phyloP scores from a whole-genome alignment of 2,113 vertebrate genomes.

The Halcyon senegalensis region DNA sequence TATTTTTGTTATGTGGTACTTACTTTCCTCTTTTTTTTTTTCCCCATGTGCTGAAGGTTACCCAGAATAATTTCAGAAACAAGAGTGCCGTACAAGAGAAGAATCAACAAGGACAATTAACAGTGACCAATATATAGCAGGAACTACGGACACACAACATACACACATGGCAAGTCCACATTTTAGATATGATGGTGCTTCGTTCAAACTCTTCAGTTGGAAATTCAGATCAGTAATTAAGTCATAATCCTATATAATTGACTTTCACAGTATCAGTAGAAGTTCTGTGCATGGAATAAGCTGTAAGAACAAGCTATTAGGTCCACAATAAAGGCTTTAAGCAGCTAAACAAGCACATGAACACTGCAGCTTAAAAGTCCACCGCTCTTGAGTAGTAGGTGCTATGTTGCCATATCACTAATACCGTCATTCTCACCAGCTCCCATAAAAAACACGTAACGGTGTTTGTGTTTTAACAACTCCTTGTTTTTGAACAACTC shows the following conservation, averaged over 20 bases:
- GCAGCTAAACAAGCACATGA: background rate
- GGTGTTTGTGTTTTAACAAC: background rate
- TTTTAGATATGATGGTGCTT: background rate
- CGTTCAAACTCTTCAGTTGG: background rate
- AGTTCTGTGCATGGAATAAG: background rate
- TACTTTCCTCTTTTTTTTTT: background rate
- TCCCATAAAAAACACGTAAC: background rate
- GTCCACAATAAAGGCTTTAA: background rate
- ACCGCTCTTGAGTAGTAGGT: background rate
- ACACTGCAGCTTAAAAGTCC: background rate
- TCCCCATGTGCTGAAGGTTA: background rate
- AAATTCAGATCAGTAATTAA: slow-evolving; percentile 13
- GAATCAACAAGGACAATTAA: background rate
- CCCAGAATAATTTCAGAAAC: background rate
- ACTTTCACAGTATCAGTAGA: background rate
- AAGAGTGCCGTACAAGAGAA: background rate
- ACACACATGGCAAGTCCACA: background rate
- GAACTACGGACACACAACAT: background rate
- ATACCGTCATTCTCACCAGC: background rate
- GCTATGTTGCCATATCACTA: background rate
- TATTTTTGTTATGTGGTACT: background rate
- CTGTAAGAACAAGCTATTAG: background rate
- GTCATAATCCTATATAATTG: background rate
- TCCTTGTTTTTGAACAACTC: background rate
- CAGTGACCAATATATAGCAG: background rate